These are phyloP conservation scores for human DNA, from an alignment of 2,113 vertebrate species.

Conservation along the genomic window DNA sequence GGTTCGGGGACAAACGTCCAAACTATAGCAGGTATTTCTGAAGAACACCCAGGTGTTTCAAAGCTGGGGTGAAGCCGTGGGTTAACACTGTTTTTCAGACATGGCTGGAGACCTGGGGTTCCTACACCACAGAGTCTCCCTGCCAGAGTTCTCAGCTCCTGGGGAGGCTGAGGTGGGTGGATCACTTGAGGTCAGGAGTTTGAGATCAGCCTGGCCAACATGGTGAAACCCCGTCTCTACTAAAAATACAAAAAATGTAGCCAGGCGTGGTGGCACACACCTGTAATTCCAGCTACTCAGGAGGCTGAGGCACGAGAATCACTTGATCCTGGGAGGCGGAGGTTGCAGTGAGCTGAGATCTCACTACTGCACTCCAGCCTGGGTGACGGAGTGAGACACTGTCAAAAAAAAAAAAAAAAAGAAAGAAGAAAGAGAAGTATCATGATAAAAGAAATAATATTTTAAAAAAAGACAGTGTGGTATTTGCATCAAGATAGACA, in stretches of 20 bases:
- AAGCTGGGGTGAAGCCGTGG: not conserved
- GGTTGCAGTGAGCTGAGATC: not conserved
- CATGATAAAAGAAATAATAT: too few relatives aligned
- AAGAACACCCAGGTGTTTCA: not conserved
- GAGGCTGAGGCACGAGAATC: not conserved
- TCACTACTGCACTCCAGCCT: not conserved
- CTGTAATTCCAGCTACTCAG: not conserved
- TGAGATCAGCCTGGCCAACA: not conserved
- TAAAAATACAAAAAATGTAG: not conserved
- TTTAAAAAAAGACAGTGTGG: too few relatives aligned
- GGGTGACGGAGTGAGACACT: not conserved
- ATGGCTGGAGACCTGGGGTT: not conserved
- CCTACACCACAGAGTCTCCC: not conserved
- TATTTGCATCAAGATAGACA: too few relatives aligned
- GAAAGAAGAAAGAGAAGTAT: too few relatives aligned
- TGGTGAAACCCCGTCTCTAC: not conserved
- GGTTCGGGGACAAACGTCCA: too few relatives aligned
- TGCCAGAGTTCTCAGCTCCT: not conserved
- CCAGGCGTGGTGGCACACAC: not conserved
- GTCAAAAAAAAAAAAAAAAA: too few relatives aligned
- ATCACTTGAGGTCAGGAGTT: not conserved
- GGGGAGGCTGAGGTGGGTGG: not conserved
- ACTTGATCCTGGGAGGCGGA: not conserved
- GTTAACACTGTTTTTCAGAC: not conserved
- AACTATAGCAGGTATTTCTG: not conserved